Evolutionary conservation across 2,797 vertebrate species (phyloP).

Genomic region (Hydrocynus forskahlii): DNA sequence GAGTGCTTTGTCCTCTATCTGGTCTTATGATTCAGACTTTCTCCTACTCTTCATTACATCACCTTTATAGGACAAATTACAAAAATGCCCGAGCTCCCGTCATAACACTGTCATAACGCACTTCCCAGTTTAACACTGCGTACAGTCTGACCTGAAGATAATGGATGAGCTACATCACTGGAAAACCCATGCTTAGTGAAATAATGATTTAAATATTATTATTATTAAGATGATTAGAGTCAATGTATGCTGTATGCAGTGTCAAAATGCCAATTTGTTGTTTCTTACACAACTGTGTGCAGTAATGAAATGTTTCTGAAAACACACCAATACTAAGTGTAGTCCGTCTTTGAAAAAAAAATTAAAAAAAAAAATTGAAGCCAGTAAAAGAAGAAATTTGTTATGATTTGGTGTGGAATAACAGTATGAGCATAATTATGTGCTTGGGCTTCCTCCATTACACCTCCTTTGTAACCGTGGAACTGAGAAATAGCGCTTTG

Average conservation of each 20-base stretch:
- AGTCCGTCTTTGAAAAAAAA: conserved; percentile 25
- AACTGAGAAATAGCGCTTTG: conserved; percentile 52
- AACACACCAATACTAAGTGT: conserved; percentile 9
- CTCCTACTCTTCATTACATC: conserved; percentile 23
- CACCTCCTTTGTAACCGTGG: conserved; percentile 41
- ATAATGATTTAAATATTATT: too few species aligned
- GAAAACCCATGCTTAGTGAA: neutral
- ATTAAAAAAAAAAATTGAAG: conserved; percentile 23
- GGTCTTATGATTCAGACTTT: conserved; percentile 12
- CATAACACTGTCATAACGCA: neutral
- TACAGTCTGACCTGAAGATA: conserved; percentile 5
- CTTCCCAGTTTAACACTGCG: neutral
- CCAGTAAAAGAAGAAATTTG: conserved; percentile 24
- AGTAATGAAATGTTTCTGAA: neutral
- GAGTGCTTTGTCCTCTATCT: conserved; percentile 35
- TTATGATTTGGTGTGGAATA: conserved; percentile 43
- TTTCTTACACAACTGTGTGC: neutral
- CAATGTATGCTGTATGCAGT: too few species aligned
- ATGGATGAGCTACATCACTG: neutral
- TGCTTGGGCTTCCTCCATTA: conserved; percentile 28
- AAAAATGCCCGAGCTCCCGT: neutral
- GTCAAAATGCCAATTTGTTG: conserved; percentile 6
- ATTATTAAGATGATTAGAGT: too few species aligned
- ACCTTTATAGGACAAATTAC: neutral
- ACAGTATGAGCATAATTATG: conserved; percentile 33